Base-by-base conservation (phyloP, 2,797 vertebrate genomes). In the Triplophysa yarkandensis region DNA sequence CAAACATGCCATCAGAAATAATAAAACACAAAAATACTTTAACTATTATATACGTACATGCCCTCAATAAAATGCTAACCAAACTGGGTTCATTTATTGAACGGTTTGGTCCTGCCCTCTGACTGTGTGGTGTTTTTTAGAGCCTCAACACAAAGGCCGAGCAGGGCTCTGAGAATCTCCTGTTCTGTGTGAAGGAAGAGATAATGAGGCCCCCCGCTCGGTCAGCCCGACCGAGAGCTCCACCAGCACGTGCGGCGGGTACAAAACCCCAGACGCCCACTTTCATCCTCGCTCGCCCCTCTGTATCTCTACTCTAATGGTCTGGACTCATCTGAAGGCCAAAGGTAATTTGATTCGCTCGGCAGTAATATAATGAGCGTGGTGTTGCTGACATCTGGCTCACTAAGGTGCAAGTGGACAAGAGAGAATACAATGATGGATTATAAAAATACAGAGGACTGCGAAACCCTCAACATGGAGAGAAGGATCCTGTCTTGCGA, bases 151-250 rank as follows among this genome's bases (percentile, higher is more conserved):
- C 79, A 80, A 54, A 82, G 75, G 73, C 78, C 82, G 85, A 64
- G 71, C 48, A 41, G 58, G 58, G 67, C 55, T 61, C 58, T 44
- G 30, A 63, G 34, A 61, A 16, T 50, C 54, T 60, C 66, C 71
- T 39, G 72, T 46, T 68, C 80, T 77, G 70, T 80, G 83, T 83
- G 76, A 55, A 60, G 57, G 41, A 75, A 85, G 81, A 76, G 87
- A 89, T 90, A 92, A 92, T 90, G 90, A 86, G 77, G 50, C 82
- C 78, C 83, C 86, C 84, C 69, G 81, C 84, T 77, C 83, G 82
- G 79, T 80, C 82, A 80, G 79, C 77, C 81, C 68, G 27, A 21
- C 80, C 79, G 81, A 85, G 80, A 84, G 76, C 76, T 74, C 57
- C 34, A 19, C n/a, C 74, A 71, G 82, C 78, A 83, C 79, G 81